phyloP scores from a whole-genome alignment of 2,113 vertebrate species.

The Chionodraco myersi region DNA sequence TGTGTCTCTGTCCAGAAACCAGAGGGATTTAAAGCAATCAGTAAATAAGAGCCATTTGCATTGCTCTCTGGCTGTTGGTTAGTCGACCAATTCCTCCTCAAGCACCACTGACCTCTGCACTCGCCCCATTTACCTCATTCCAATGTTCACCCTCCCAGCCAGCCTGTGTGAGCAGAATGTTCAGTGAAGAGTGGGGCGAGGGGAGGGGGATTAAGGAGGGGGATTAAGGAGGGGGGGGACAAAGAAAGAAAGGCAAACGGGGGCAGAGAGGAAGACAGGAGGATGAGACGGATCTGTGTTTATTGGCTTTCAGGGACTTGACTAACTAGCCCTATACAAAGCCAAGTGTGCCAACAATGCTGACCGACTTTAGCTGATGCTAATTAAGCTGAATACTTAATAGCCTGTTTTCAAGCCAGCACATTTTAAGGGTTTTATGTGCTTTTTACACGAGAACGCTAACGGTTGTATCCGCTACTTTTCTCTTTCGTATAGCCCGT shows the following conservation, averaged over 20 bases:
- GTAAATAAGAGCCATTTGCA: conserved; percentile 37
- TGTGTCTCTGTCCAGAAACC: conserved; percentile 15
- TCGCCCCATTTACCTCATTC: conserved; percentile 42
- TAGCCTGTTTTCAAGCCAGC: conserved; percentile 21
- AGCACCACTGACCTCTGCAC: conserved; percentile 48
- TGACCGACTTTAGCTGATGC: conserved; percentile 16
- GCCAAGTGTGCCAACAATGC: conserved; percentile 9
- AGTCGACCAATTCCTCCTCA: conserved; percentile 29
- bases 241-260: conserved; percentile 11
- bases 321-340: conserved; percentile 32
- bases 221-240: conserved; percentile 20
- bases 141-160: conserved; percentile 37
- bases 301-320: conserved; percentile 35
- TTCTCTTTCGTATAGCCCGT: too few relatives aligned
- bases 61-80: conserved; percentile 41
- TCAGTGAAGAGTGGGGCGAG: conserved; percentile 1
- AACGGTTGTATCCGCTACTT: too few relatives aligned
- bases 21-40: conserved; percentile 35
- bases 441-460: too few relatives aligned
- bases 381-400: conserved; percentile 39
- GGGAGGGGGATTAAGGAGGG: conserved; percentile 29
- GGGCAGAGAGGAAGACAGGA: conserved; percentile 5
- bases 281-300: conserved; percentile 35
- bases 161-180: conserved; percentile 34
- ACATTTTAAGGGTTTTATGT: not conserved